Evolutionary conservation across 2,888 invertebrate genomes (phyloP).

Genomic region (Cephalotes varians): DNA sequence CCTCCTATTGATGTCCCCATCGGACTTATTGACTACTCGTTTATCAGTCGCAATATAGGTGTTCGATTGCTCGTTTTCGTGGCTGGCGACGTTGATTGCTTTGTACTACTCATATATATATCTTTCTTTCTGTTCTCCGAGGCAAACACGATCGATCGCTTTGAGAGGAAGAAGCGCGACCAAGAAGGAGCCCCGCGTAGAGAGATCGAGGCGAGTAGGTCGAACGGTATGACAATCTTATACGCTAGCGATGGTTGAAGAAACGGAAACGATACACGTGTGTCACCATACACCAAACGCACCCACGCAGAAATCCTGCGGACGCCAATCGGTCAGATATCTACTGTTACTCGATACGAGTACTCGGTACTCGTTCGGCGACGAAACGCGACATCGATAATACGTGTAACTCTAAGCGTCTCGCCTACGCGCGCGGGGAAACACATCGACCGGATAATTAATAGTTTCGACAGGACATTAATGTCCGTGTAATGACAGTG

Average conservation of each 20-base stretch:
- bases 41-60: constrained; percentile 23
- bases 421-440: not conserved
- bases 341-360: constrained; percentile 29
- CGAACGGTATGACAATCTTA: constrained; percentile 40
- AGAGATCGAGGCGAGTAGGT: constrained; percentile 58
- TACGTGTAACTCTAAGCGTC: constrained; percentile 12
- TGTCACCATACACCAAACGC: constrained; percentile 25
- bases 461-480: constrained; percentile 1
- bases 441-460: constrained; percentile 16
- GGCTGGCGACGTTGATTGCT: constrained; percentile 20
- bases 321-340: constrained; percentile 28
- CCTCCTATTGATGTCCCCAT: not conserved
- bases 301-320: constrained; percentile 16
- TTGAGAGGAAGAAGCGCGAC: not conserved
- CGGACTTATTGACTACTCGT: constrained; percentile 10
- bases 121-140: not conserved
- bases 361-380: not conserved
- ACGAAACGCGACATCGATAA: not conserved
- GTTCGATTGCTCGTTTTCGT: constrained; percentile 33
- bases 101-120: not conserved
- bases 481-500: not conserved
- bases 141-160: constrained; percentile 13
- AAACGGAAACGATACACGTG: constrained; percentile 54
- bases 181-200: constrained; percentile 13
- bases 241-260: not conserved